A percentile compares a stretch with the other conserved stretches of the same genome.
Evolutionary conservation across 2,888 invertebrate species (phyloP).

Genomic region (Nezara viridula): DNA sequence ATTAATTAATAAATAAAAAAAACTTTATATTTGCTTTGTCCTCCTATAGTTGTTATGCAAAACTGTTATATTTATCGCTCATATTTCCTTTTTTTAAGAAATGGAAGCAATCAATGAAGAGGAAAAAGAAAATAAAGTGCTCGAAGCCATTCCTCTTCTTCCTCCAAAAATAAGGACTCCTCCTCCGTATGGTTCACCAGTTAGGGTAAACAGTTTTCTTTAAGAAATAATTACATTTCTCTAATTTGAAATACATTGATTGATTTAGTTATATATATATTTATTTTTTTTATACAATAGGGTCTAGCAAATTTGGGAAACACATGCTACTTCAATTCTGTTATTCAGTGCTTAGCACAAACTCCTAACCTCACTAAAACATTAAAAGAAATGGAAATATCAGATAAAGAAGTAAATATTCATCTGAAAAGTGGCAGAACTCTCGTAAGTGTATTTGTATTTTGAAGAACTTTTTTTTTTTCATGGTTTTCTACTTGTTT

Average conservation of each 20-base stretch:
- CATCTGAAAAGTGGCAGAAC: conserved; percentile 62
- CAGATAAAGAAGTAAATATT: conserved; percentile 74
- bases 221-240: neutral
- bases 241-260: neutral
- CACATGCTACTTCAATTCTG: conserved; percentile 97
- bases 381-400: conserved; percentile 73
- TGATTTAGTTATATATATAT: neutral
- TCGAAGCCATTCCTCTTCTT: conserved; percentile 49
- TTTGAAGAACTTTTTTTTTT: neutral
- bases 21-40: too few species aligned
- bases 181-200: conserved; percentile 4
- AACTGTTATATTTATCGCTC: neutral
- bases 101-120: conserved; percentile 51
- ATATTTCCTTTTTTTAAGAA: neutral
- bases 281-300: conserved; percentile 69
- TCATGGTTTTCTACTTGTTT: neutral
- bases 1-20: too few species aligned
- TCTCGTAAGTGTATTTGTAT: conserved; percentile 61
- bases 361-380: conserved; percentile 83
- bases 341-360: conserved; percentile 91
- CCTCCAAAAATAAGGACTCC: conserved; percentile 52
- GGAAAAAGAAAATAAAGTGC: conserved; percentile 38
- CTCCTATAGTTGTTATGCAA: neutral
- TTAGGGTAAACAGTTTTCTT: conserved; percentile 28
- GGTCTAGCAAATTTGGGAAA: conserved; percentile 94